Base-by-base conservation (phyloP, 2,113 vertebrate genomes). In the Leptobrachium ailaonicum region DNA sequence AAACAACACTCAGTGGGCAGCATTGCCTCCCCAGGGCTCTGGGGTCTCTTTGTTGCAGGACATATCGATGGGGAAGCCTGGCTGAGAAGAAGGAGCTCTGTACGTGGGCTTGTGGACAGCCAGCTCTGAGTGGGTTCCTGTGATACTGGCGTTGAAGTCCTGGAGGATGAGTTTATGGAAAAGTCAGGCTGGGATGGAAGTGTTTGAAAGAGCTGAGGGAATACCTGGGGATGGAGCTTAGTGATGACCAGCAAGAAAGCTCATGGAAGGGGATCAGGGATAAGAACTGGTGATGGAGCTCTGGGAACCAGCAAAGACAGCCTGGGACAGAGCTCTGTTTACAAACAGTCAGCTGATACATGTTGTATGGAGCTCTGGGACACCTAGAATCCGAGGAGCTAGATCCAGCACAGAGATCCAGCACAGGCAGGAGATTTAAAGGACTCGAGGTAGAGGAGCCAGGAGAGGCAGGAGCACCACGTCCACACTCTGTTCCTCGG, bases 1-100 rank as follows among this genome's bases (percentile, higher is more conserved):
- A 93, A 92, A 91, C 90, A 92, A 93, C 92, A 86, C 90, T 45
- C 64, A 42, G 5, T 94, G 94, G 94, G 92, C 92, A 89, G 90
- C 83, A 66, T 89, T 32, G 20, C 85, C 88, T 90, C 90, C 82
- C 69, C 71, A 79, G 83, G 79, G 47, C 32, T 53, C 14, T 47
- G 43, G 41, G 68, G 68, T 11, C 50, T 54, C 44, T 70, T 5
- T 70, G 43, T 47, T 47, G 4, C 10, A 72, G 82, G 84, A 75
- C 90, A 85, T 32, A 32, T 89, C 56, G 3, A 12, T 62, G 58
- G 58, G 58, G 13, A 12, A 62, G 58, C 6, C 12, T 54, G 47
- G 32, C 40, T 20, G 62, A 62, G 62, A 66, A 45, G 14, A 8
- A 2, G 42, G 41, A 43, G 1, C 58, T 41, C 43, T 66, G 43